Evolutionary conservation across 2,113 vertebrate genomes (phyloP).

Genomic region (Sinocyclocheilus anophthalmus): DNA sequence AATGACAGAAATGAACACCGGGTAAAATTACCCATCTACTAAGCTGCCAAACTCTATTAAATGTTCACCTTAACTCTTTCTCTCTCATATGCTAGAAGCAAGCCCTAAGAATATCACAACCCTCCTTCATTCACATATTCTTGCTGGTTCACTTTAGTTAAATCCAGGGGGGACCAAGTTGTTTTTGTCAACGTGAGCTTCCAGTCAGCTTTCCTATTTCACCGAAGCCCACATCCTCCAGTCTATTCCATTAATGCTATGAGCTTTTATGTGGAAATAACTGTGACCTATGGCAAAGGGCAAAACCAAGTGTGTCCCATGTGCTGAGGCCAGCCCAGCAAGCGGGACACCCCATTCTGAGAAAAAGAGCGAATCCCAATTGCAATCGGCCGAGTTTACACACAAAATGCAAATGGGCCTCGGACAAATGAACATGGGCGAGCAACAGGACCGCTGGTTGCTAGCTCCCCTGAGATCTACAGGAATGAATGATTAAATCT

Average conservation of each 20-base stretch:
- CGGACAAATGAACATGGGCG: constrained; percentile 46
- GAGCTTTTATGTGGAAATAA: constrained; percentile 53
- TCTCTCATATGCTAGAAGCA: not conserved
- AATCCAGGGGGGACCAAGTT: constrained; percentile 17
- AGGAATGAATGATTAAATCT: constrained; percentile 55
- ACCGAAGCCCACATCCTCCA: not conserved
- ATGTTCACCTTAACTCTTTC: constrained; percentile 7
- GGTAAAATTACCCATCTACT: not conserved
- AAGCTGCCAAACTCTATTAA: constrained; percentile 31
- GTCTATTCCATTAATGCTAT: constrained; percentile 33
- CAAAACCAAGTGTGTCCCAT: constrained; percentile 42
- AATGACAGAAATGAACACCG: constrained; percentile 13
- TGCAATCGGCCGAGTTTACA: constrained; percentile 41
- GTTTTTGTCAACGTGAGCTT: constrained; percentile 30
- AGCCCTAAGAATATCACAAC: not conserved
- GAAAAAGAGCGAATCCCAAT: constrained; percentile 37
- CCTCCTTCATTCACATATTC: not conserved
- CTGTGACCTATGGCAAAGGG: constrained; percentile 25
- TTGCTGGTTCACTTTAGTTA: constrained; percentile 22
- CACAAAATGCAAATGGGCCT: constrained; percentile 51
- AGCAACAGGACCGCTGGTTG: constrained; percentile 50
- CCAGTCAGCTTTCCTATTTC: constrained; percentile 12
- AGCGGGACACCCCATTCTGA: constrained; percentile 43
- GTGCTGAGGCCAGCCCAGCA: constrained; percentile 13
- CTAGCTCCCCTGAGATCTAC: constrained; percentile 50